A percentile compares a stretch with the other conserved stretches of the same genome.
These are phyloP conservation scores for Sesamia nonagrioides DNA, from an alignment of 1,140 invertebrate genomes.

Conservation along the genomic window DNA sequence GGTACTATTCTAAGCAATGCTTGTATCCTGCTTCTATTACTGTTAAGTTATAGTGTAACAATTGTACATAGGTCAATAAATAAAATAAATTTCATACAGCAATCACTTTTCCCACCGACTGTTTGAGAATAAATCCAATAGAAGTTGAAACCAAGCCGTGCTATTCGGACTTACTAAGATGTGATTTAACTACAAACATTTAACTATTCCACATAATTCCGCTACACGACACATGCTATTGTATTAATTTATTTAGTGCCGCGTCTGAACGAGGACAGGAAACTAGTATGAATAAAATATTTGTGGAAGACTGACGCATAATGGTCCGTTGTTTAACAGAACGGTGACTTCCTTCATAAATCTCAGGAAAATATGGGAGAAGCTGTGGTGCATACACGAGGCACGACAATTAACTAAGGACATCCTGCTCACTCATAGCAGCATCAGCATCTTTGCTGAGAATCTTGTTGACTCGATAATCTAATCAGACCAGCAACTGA, in stretches of 20 bases:
- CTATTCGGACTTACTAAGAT: neutral
- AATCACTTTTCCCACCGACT: constrained; percentile 27
- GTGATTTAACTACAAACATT: constrained; percentile 8
- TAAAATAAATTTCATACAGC: no score
- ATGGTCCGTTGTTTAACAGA: neutral
- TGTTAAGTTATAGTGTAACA: no score
- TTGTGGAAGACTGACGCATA: neutral
- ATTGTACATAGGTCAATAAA: no score
- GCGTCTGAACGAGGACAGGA: neutral
- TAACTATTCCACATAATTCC: neutral
- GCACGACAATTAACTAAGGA: neutral
- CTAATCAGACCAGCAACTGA: no score
- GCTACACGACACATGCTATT: neutral
- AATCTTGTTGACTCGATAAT: no score
- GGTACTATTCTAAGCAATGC: no score
- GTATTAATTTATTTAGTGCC: constrained; percentile 6
- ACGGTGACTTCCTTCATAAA: neutral
- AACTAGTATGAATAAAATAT: constrained; percentile 3
- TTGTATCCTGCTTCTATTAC: no score
- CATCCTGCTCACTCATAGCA: neutral
- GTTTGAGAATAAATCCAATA: constrained; percentile 46
- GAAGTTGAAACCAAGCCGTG: neutral
- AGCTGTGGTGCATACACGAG: neutral
- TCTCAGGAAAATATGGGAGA: neutral
- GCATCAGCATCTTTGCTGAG: no score